Conservation (phyloP, 2,797 vertebrate genomes). For the Myotis myotis region DNA sequence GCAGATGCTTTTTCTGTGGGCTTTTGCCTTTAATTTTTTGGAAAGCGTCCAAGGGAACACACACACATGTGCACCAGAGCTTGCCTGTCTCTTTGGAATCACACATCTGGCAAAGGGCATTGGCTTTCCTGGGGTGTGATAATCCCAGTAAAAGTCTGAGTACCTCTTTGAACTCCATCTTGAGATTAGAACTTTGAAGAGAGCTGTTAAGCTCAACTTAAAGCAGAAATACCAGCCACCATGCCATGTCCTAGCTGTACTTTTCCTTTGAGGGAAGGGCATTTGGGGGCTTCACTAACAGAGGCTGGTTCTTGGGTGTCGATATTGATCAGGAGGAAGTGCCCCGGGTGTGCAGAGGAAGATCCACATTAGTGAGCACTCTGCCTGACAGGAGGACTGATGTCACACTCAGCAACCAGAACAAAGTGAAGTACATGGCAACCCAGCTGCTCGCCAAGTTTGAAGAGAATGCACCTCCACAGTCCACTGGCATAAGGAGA, state of each 20-base stretch:
- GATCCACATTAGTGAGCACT: constrained; percentile 83
- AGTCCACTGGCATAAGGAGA: constrained; percentile 89
- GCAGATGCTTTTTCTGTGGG: background rate
- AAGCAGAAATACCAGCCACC: background rate
- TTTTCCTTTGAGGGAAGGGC: background rate
- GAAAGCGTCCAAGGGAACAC: too few relatives aligned
- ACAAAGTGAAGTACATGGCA: constrained; percentile 98
- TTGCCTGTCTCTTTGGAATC: background rate
- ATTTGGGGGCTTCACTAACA: background rate
- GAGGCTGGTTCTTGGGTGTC: background rate
- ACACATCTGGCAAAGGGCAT: background rate
- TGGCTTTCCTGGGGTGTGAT: background rate
- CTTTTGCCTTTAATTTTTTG: background rate
- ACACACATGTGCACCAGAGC: accelerated
- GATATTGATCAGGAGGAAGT: constrained; percentile 88
- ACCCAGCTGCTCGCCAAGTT: constrained; percentile 97
- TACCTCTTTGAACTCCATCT: background rate
- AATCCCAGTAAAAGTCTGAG: background rate
- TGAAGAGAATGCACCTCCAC: constrained; percentile 93
- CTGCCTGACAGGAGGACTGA: constrained; percentile 90
- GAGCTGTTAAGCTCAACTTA: background rate
- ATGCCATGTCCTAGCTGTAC: background rate
- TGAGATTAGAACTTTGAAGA: background rate
- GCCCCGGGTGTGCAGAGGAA: constrained; percentile 84
- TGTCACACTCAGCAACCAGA: constrained; percentile 88